These are phyloP conservation scores for Zapus hudsonius DNA, from an alignment of 2,113 vertebrate species.

Conservation along the genomic window DNA sequence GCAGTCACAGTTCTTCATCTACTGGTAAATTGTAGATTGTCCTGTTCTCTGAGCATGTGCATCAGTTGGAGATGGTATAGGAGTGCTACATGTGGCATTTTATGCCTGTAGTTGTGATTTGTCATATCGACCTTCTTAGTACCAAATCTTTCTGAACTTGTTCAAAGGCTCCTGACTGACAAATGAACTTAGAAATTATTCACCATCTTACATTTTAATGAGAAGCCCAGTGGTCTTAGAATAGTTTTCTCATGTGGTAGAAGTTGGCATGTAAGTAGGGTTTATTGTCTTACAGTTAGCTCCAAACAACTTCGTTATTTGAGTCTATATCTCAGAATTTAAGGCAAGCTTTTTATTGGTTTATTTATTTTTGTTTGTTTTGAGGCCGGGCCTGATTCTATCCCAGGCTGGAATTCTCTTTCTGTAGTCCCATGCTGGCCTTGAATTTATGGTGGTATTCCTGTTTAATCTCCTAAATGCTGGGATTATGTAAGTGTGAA, in stretches of 20 bases:
- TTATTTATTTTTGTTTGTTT: no score
- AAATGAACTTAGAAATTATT: slow-evolving; percentile 37
- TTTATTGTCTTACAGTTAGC: slow-evolving; percentile 30
- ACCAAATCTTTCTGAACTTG: slow-evolving; percentile 16
- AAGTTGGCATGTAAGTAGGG: neutral
- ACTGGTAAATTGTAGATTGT: neutral
- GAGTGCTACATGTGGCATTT: neutral
- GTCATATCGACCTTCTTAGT: neutral
- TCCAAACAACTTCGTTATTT: neutral
- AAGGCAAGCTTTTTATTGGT: neutral
- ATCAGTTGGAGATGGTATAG: neutral
- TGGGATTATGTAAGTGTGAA: no score
- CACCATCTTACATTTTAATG: neutral
- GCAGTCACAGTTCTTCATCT: neutral
- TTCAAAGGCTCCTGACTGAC: slow-evolving; percentile 1
- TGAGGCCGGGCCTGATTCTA: no score
- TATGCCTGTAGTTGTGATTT: neutral
- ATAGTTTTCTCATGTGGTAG: slow-evolving; percentile 10
- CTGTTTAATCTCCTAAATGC: no score
- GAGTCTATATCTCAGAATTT: neutral
- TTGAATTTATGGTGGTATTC: no score
- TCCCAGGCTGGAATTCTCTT: no score
- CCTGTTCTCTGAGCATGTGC: neutral
- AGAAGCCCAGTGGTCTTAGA: neutral
- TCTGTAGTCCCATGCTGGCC: no score